Percentiles rank a stretch among this genome's conserved stretches.
These are phyloP conservation scores for Stomatorhinus ivindoensis DNA, from an alignment of 2,113 vertebrate species.

Conservation along the genomic window DNA sequence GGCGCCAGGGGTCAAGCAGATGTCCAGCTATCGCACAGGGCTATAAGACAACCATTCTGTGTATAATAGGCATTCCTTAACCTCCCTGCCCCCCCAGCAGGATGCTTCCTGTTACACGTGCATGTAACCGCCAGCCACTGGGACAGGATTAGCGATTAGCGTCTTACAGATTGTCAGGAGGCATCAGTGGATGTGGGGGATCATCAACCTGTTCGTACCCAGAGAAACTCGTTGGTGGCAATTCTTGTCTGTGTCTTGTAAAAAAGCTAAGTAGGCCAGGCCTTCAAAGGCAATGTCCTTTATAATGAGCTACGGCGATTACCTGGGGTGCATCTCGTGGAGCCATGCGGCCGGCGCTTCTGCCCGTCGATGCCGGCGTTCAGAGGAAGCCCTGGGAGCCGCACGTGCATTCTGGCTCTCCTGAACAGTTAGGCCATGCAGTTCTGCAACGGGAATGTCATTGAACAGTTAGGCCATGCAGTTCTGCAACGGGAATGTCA, in stretches of 20 bases:
- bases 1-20: neutral
- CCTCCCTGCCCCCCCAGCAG: neutral
- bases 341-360: neutral
- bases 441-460: neutral
- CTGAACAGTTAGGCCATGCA: neutral
- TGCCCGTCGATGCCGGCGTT: neutral
- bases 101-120: neutral
- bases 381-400: neutral
- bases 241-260: no score
- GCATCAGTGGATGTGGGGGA: neutral
- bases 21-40: neutral
- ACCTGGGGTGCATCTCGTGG: no score
- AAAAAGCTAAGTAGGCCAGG: no score
- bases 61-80: constrained; percentile 7
- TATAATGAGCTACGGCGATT: no score
- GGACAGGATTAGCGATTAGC: constrained; percentile 3
- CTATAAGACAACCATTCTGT: neutral
- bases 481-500: neutral
- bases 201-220: neutral
- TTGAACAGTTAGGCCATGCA: neutral
- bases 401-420: neutral
- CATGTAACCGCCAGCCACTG: neutral
- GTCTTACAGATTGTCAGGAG: neutral
- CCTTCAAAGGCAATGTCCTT: no score
- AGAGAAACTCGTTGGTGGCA: neutral